Evolutionary conservation across 2,113 vertebrate genomes (phyloP), one percentile per base, ranked within the genome.

Genomic region (Muntiacus reevesi): DNA sequence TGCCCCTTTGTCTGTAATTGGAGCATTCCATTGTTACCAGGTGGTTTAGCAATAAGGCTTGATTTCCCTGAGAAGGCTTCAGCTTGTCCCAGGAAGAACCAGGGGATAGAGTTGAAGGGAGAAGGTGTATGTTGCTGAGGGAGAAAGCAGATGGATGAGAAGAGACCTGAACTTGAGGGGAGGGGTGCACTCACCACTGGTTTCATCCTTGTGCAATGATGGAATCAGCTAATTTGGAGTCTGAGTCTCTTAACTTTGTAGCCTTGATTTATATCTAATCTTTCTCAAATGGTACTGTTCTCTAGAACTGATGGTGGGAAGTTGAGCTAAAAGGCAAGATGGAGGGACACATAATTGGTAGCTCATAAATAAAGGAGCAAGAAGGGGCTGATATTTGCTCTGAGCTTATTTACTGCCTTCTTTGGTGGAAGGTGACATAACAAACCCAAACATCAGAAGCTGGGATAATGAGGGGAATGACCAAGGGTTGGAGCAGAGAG

Each of bases 401-500:
- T 86, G 74, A 84, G 93, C 85, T 81, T 89, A 94, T 97, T 97
- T 94, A 91, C 64, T 91, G 36, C 43, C 45, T 1, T 2, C 87
- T 9, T 6, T 7, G 96, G 54, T 30, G 12, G 0, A 52, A 27
- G 1, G 21, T 85, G 94, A 59, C 83, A 14, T 85, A 97, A 95
- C 83, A 87, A 98, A 96, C 85, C n/a, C 88, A 60, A 95, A 85
- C 62, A 43, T 21, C 82, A 94, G 97, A 1, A 52, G 96, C 87
- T 92, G 89, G 96, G 96, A 91, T 96, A 96, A 97, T 3, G 91
- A 98, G 57, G 76, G 86, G 78, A 89, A 45, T 30, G 92, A 57
- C 74, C 85, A 12, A 23, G 67, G 89, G 23, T 60, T 55, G 11
- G 52, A 47, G 79, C 4, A 10, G 83, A 3, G 3, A 2, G 0